Evolutionary conservation across 35 echinoderm and acorn worm genomes (phyloP).

Genomic region (Stichopus chloronotus): DNA sequence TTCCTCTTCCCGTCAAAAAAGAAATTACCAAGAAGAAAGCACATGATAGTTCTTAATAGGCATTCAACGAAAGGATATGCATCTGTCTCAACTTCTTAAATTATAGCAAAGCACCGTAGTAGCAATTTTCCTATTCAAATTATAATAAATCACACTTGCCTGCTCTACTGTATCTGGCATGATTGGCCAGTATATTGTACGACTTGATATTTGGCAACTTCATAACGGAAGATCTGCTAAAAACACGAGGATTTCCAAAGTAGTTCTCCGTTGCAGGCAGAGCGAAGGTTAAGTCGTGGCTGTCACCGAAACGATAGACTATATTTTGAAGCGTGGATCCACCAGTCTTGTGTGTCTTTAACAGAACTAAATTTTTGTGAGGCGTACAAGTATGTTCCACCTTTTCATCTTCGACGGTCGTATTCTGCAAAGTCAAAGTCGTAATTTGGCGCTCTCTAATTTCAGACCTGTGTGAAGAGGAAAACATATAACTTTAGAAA

Average conservation of each 20-base stretch:
- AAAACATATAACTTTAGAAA: neutral
- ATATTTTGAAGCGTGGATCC: conserved; percentile 60
- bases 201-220: conserved; percentile 1
- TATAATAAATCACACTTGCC: neutral
- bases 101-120: no score
- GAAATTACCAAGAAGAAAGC: no score
- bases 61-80: no score
- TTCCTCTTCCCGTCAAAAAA: no score
- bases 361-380: conserved; percentile 38
- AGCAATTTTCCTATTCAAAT: no score
- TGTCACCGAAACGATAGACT: conserved; percentile 47
- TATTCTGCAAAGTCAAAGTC: neutral
- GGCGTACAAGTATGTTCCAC: neutral
- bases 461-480: neutral
- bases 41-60: no score
- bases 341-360: conserved; percentile 68
- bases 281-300: conserved; percentile 16
- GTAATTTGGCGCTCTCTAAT: neutral
- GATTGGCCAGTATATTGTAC: conserved; percentile 46
- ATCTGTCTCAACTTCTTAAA: no score
- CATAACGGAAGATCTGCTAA: conserved; percentile 2
- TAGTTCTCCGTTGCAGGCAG: conserved; percentile 33
- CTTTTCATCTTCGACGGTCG: neutral
- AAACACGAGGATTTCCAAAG: conserved; percentile 24
- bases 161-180: conserved; percentile 22